These are phyloP conservation scores for Saimiri boliviensis DNA, from an alignment of 2,113 vertebrate species.

Conservation along the genomic window DNA sequence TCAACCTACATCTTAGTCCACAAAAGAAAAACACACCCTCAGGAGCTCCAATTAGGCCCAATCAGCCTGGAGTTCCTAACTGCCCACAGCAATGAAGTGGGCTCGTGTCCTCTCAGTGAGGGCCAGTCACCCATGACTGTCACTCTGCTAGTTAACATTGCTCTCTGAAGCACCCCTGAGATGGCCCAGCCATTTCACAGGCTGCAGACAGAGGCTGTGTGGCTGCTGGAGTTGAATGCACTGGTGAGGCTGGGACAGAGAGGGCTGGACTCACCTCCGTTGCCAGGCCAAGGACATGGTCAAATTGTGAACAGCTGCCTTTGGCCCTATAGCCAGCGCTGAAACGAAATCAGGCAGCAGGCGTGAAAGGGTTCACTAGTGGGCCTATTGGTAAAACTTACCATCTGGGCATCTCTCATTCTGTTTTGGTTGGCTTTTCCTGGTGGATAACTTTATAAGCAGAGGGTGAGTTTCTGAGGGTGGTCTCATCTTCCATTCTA, in stretches of 20 bases:
- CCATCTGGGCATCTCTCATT: neutral
- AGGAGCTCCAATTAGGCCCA: too few relatives aligned
- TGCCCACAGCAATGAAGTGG: neutral
- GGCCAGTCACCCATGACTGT: neutral
- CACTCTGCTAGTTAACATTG: neutral
- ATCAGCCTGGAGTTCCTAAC: neutral
- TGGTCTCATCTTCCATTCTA: neutral
- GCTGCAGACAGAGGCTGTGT: neutral
- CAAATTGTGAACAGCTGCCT: neutral
- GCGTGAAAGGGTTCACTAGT: neutral
- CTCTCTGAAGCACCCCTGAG: neutral
- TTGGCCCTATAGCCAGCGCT: neutral
- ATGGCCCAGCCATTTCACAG: neutral
- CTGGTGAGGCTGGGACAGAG: neutral
- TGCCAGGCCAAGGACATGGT: neutral
- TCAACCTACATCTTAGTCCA: neutral
- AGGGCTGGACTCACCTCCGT: neutral
- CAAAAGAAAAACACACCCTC: neutral
- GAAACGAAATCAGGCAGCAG: neutral
- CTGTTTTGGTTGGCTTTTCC: neutral
- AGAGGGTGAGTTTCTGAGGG: neutral
- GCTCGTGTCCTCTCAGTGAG: neutral
- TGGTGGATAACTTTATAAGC: neutral
- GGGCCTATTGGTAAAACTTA: neutral
- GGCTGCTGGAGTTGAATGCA: neutral